Evolutionary conservation across 2,797 vertebrate genomes (phyloP).

Genomic region (Pantherophis vulpinus): DNA sequence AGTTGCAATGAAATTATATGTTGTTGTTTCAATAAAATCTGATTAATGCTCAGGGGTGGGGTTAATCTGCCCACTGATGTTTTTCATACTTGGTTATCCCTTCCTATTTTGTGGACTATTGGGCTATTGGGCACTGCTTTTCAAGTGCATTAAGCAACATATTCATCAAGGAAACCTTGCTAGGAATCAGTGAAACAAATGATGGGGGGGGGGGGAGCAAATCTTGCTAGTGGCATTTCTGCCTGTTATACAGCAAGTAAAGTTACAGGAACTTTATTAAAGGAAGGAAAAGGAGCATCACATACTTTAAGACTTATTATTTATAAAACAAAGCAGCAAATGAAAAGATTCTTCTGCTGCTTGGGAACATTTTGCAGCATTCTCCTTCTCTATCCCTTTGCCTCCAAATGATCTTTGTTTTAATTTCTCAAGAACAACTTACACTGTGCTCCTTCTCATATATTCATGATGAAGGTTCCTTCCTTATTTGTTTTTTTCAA

Average conservation of each 20-base stretch:
- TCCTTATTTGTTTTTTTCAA: not conserved
- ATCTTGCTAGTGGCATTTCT: not conserved
- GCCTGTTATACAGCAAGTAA: not conserved
- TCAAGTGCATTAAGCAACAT: not conserved
- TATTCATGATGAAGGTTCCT: not conserved
- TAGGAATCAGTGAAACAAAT: not conserved
- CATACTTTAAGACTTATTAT: not conserved
- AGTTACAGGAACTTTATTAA: not conserved
- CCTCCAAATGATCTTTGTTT: not conserved
- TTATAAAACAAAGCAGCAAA: not conserved
- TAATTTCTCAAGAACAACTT: not conserved
- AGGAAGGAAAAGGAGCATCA: not conserved
- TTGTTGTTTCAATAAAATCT: not conserved
- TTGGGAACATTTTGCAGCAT: not conserved
- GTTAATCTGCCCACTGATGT: not conserved
- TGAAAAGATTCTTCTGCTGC: not conserved
- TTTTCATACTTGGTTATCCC: not conserved
- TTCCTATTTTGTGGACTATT: not conserved
- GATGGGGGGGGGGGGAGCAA: not conserved
- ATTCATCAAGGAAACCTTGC: not conserved
- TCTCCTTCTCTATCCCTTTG: not conserved
- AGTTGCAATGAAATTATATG: slow-evolving; percentile 8
- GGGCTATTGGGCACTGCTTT: not conserved
- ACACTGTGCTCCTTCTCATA: not conserved
- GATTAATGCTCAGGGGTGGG: not conserved